These are phyloP conservation scores for Dolichopus griseipennis DNA, from an alignment of 2,888 invertebrate genomes.

Conservation along the genomic window DNA sequence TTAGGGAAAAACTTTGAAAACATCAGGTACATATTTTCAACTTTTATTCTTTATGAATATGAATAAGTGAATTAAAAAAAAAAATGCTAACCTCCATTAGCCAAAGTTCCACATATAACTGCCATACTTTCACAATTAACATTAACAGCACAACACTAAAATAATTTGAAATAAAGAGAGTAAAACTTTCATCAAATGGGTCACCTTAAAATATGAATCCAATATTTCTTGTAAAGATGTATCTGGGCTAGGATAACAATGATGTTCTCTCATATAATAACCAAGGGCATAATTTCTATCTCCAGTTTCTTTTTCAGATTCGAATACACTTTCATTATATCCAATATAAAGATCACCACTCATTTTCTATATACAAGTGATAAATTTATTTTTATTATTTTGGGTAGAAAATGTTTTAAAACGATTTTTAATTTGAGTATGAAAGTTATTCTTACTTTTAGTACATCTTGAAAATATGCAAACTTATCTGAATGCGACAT, in stretches of 20 bases:
- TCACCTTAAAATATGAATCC: slow-evolving; percentile 96
- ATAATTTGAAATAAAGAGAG: not conserved
- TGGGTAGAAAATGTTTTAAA: too few species aligned
- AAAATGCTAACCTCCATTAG: slow-evolving; percentile 58
- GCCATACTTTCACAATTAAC: slow-evolving; percentile 87
- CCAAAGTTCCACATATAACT: slow-evolving; percentile 90
- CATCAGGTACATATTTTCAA: too few species aligned
- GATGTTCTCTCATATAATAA: slow-evolving; percentile 94
- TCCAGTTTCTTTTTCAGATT: slow-evolving; percentile 94
- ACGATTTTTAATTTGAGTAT: not conserved
- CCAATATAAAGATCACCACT: slow-evolving; percentile 83
- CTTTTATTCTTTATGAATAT: too few species aligned
- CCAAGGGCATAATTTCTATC: slow-evolving; percentile 95
- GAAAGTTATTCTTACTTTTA: slow-evolving; percentile 49
- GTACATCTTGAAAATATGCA: slow-evolving; percentile 81
- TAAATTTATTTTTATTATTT: too few species aligned
- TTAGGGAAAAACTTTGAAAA: not conserved
- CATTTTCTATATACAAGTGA: slow-evolving; percentile 56
- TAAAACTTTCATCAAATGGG: not conserved
- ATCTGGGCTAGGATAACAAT: slow-evolving; percentile 90
- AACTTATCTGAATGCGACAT: slow-evolving; percentile 88
- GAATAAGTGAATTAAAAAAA: too few species aligned
- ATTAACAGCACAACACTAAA: slow-evolving; percentile 90
- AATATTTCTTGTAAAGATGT: slow-evolving; percentile 85
- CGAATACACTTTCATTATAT: slow-evolving; percentile 93